phyloP scores from a whole-genome alignment of 2,113 vertebrate species.

The Taxidea taxus region DNA sequence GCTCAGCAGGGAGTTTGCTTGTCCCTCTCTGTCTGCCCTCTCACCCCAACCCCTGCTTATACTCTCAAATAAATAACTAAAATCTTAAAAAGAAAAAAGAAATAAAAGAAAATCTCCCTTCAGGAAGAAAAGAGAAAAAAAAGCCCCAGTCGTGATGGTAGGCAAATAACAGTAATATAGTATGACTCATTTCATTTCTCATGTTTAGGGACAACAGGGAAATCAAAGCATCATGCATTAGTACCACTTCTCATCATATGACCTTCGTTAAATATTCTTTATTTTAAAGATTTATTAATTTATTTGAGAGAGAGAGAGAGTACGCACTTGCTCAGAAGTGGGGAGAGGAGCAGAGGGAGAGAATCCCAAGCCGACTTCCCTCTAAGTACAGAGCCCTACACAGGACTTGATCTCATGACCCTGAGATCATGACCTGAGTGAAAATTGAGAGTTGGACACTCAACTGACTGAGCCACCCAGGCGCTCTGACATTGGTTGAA shows the following conservation, averaged over 20 bases:
- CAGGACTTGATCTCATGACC: neutral
- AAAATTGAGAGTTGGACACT: neutral
- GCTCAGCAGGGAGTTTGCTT: too few species aligned
- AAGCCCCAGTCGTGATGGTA: neutral
- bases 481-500: neutral
- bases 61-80: too few species aligned
- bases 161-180: neutral
- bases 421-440: neutral
- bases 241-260: neutral
- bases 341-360: neutral
- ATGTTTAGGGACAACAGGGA: constrained; percentile 6
- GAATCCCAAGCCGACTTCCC: neutral
- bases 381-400: neutral
- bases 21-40: too few species aligned
- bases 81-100: neutral
- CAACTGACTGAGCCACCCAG: neutral
- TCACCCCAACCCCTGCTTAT: too few species aligned
- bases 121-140: neutral
- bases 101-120: constrained; percentile 14
- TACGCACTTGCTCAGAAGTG: neutral
- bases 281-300: neutral
- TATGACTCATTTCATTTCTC: constrained; percentile 35
- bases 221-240: neutral
- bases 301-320: neutral
- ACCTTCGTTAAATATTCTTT: neutral